Conservation (phyloP, 2,888 invertebrate genomes). For the Deilephila porcellus region DNA sequence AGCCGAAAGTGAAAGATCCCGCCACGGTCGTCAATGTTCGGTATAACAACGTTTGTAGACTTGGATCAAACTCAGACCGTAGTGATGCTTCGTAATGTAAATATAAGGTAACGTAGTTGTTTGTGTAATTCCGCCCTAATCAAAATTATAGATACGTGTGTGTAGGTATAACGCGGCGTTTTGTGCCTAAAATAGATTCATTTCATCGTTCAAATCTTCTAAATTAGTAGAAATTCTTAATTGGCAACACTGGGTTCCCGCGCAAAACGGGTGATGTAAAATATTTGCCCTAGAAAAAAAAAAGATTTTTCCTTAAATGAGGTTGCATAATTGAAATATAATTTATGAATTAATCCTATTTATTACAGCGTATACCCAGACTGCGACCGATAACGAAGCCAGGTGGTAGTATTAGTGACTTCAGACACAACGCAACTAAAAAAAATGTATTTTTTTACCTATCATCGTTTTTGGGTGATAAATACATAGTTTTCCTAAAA, state of each 20-base stretch:
- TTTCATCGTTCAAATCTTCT: background rate
- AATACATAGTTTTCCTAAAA: no score
- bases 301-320: background rate
- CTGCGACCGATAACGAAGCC: no score
- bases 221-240: background rate
- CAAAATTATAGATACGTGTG: conserved; percentile 35
- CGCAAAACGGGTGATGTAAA: background rate
- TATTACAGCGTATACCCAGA: no score
- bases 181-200: conserved; percentile 16
- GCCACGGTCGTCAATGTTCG: background rate
- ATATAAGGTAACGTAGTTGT: conserved; percentile 73
- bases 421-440: no score
- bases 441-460: no score
- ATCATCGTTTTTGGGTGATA: no score
- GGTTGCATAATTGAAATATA: no score
- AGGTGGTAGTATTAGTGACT: no score
- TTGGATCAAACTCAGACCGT: conserved; percentile 44
- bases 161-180: background rate
- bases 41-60: conserved; percentile 16
- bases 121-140: conserved; percentile 74
- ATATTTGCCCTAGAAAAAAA: background rate
- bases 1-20: conserved; percentile 4
- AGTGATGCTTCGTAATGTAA: conserved; percentile 76
- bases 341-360: no score
- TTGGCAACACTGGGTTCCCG: background rate